These are phyloP conservation scores for Chloropsis cyanopogon DNA, from an alignment of 2,113 vertebrate species.

Conservation along the genomic window DNA sequence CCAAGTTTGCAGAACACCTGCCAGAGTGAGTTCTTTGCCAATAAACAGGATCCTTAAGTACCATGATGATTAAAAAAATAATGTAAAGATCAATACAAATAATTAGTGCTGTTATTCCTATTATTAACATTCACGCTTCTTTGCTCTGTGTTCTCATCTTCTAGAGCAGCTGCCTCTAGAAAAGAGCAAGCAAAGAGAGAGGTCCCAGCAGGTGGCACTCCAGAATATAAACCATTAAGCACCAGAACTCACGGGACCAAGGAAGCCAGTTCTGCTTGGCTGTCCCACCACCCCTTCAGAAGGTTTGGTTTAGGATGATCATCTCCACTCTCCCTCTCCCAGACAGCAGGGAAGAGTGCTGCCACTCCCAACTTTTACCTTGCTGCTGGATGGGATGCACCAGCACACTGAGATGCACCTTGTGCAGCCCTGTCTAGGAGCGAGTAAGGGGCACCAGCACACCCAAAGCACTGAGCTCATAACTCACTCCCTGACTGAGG, in stretches of 20 bases:
- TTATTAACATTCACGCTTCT: background rate
- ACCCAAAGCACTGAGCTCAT: background rate
- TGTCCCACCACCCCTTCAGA: background rate
- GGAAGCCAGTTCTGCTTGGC: background rate
- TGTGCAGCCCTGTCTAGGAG: background rate
- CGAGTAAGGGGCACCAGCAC: background rate
- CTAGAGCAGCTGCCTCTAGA: background rate
- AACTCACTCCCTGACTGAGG: background rate
- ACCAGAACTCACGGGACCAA: background rate
- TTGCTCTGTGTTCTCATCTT: background rate
- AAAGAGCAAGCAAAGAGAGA: background rate
- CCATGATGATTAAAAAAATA: background rate
- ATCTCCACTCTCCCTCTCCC: background rate
- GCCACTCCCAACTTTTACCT: background rate
- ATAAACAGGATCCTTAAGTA: background rate
- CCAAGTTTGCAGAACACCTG: background rate
- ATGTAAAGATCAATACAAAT: background rate
- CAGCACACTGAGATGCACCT: background rate
- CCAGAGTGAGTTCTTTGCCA: background rate
- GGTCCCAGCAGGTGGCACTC: slow-evolving; percentile 45
- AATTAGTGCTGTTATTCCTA: background rate
- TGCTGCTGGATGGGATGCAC: background rate
- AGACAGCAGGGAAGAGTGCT: background rate
- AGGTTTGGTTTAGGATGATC: background rate
- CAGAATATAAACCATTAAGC: background rate